Base-by-base conservation (phyloP, 2,113 vertebrate genomes). In the Smithornis capensis region DNA sequence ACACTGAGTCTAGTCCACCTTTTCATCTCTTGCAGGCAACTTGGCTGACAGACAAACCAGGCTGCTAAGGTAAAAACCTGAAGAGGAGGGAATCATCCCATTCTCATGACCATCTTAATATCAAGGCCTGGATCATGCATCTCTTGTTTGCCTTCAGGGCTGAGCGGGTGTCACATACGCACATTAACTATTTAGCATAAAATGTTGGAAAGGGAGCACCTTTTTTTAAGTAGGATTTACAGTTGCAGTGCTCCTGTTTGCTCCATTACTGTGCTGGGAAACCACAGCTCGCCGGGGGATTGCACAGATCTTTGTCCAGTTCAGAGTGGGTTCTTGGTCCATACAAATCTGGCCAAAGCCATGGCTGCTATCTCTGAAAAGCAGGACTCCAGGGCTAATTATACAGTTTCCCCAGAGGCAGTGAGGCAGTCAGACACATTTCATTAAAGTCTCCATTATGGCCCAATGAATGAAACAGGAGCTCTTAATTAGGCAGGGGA, bases 401-500 rank as follows among this genome's bases (percentile, higher is more conserved):
- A 82, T 21, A 28, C 57, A 84, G 59, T 49, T 79, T 93, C 80
- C 89, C 57, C 62, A 82, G 62, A 44, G 56, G 33, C 5, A 84
- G 45, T 47, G 9, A 47, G 21, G 10, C 45, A 84, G 45, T 47
- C 19, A 47, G 21, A 10, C 45, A 50, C 29, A 6, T 87, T 92
- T 84, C 53, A 89, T 89, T 90, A 52, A 84, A 56, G 53, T 57
- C 92, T 92, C 77, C 65, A 82, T 94, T 87, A 45, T 19, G 74
- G 79, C n/a, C n/a, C 4, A 5, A 7, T 87, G 65, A 93, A 93
- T 6, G 25, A 68, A 94, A 68, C 8, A 18, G 53, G 53, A 93
- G 69, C 89, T 91, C 78, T 94, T 93, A 89, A 90, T 93, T 94
- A 71, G 5, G 1, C 0, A 0, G 38, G 59, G 28, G 24, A 91